Percentiles rank a stretch among this genome's conserved stretches.
phyloP scores from a whole-genome alignment of 2,113 vertebrate species.

The Sorex araneus region DNA sequence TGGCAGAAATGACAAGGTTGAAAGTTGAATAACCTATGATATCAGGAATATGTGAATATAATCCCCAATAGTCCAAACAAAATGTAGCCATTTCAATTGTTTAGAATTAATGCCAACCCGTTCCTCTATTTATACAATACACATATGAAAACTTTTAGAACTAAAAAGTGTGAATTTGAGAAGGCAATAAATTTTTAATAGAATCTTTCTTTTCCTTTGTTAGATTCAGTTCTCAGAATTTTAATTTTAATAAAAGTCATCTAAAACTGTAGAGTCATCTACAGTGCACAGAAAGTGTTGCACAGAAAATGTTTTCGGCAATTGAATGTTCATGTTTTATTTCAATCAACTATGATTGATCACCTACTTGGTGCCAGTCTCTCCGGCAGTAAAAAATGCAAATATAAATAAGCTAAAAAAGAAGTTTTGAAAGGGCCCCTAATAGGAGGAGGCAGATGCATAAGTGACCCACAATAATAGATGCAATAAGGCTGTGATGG shows the following conservation, averaged over 20 bases:
- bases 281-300: not conserved
- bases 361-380: not conserved
- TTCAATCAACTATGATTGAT: not conserved
- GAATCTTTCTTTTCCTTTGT: not conserved
- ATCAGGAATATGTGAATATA: not conserved
- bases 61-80: not conserved
- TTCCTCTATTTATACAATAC: not conserved
- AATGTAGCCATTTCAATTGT: not conserved
- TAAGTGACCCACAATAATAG: not conserved
- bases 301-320: not conserved
- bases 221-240: not conserved
- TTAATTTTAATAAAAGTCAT: conserved; percentile 56
- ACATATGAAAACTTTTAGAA: not conserved
- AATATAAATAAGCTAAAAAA: conserved; percentile 22
- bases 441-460: not conserved
- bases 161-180: conserved; percentile 20
- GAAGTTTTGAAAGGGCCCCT: not conserved
- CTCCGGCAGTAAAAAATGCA: conserved; percentile 3
- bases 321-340: conserved; percentile 32
- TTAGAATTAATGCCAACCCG: conserved; percentile 30
- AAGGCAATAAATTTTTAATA: not conserved
- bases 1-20: not conserved
- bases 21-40: not conserved
- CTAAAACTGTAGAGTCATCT: not conserved
- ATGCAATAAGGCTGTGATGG: not conserved